Percentiles rank a stretch among this genome's conserved stretches.
Conservation (phyloP, 2,888 invertebrate species). For the Odontomyia ornata region DNA sequence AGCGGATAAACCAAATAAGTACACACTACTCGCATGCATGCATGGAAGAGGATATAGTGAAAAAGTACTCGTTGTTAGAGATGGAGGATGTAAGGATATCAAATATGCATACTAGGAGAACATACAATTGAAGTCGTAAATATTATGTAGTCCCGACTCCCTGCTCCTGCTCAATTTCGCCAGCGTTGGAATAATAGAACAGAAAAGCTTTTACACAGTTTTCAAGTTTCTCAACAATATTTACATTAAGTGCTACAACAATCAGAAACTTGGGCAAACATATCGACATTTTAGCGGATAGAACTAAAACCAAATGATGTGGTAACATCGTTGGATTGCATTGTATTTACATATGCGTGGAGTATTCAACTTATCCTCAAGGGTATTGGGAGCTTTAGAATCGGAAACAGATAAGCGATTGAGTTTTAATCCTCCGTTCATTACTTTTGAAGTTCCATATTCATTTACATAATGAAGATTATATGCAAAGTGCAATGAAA, state of each 20-base stretch:
- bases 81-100: not conserved
- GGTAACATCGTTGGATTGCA: too few relatives aligned
- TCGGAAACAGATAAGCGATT: too few relatives aligned
- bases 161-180: too few relatives aligned
- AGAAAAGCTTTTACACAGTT: slow-evolving; percentile 37
- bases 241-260: slow-evolving; percentile 18
- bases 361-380: too few relatives aligned
- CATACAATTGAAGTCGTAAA: not conserved
- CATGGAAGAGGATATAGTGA: not conserved
- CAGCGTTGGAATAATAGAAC: slow-evolving; percentile 4
- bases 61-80: not conserved
- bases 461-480: too few relatives aligned
- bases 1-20: not conserved
- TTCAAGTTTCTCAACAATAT: slow-evolving; percentile 33
- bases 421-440: too few relatives aligned
- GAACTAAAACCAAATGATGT: not conserved
- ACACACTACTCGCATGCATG: too few relatives aligned
- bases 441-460: too few relatives aligned
- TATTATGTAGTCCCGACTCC: too few relatives aligned
- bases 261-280: slow-evolving; percentile 16
- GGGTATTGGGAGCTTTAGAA: too few relatives aligned
- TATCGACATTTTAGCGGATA: slow-evolving; percentile 13
- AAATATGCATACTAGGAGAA: slow-evolving; percentile 9
- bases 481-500: too few relatives aligned
- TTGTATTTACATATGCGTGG: too few relatives aligned